Evolutionary conservation across 92 coral and sea anemone genomes (phyloP), one percentile per base, ranked within the genome.

Genomic region (Palythoa grandis): DNA sequence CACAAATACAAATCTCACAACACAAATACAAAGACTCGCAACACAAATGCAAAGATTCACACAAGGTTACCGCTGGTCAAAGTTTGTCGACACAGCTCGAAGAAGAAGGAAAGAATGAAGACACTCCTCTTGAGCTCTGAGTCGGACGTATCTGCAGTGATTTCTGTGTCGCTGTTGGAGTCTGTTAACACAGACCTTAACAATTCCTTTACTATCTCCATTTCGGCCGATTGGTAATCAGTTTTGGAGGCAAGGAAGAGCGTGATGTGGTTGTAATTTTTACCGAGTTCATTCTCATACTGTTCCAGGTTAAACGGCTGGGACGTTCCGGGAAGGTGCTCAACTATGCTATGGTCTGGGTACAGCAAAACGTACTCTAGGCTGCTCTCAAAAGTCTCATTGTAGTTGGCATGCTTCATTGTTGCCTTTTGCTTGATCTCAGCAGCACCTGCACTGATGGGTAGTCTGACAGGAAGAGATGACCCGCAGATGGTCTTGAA

Each of bases 81-180:
- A n/a, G n/a, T n/a, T n/a, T n/a, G n/a, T n/a, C n/a, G n/a, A n/a
- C n/a, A n/a, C n/a, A n/a, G n/a, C n/a, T n/a, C n/a, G n/a, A n/a
- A n/a, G n/a, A n/a, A n/a, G n/a, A n/a, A n/a, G n/a, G n/a, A n/a
- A 66, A 29, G 24, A 66, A 29, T 10, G 52, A 71, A 71, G 74
- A 39, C 76, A 71, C 76, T 71, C 76, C 76, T 37, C 54, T 37
- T 53, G 76, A 71, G 76, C 76, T 71, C 76, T 53, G 52, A 71
- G 76, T 71, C 76, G 76, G 76, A 39, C 76, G 54, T 71, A 39
- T 39, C 52, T 37, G 52, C 76, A 71, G 76, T 71, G 76, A 37
- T 71, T 71, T 71, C 76, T 71, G 76, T 53, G 76, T 71, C 53
- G 52, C 52, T 71, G 52, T 71, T 53, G 23, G 76, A 38, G 76